These are phyloP conservation scores for Melopsittacus undulatus DNA, from an alignment of 2,797 vertebrate species.

Conservation along the genomic window DNA sequence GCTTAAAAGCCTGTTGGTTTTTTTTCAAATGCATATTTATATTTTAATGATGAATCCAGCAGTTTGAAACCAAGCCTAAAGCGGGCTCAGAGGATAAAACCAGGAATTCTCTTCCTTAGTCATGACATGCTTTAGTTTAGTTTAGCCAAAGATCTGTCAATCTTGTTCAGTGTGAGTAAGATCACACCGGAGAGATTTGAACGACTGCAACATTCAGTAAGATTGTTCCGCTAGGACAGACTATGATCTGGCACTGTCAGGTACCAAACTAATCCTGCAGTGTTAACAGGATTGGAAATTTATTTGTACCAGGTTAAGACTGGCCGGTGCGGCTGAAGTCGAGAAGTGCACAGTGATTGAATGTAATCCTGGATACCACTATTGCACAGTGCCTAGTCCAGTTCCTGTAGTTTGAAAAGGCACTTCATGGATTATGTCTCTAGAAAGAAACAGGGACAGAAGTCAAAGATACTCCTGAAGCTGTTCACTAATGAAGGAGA, in stretches of 20 bases:
- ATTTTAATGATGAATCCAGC: constrained; percentile 9
- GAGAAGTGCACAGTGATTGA: background rate
- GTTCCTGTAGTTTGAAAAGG: background rate
- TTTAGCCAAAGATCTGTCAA: constrained; percentile 33
- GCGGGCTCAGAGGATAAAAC: background rate
- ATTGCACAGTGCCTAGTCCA: too few species aligned
- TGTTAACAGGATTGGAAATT: background rate
- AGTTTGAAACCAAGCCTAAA: constrained; percentile 14
- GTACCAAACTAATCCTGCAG: background rate
- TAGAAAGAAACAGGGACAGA: background rate
- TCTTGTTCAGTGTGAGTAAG: background rate
- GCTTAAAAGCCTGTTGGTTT: background rate
- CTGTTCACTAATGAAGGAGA: background rate
- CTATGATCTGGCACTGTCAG: background rate
- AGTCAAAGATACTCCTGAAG: background rate
- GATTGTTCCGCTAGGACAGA: fast-evolving
- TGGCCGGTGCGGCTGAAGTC: background rate
- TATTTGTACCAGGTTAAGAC: background rate
- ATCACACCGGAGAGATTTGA: background rate
- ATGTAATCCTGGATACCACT: fast-evolving
- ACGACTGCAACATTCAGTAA: background rate
- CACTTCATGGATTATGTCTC: background rate
- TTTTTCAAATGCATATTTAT: background rate
- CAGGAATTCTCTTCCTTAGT: background rate
- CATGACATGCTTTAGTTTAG: constrained; percentile 1